Percentiles rank a stretch among this genome's conserved stretches.
These are phyloP conservation scores for Blastobasis lacticolella DNA, from an alignment of 2,888 invertebrate genomes.

Conservation along the genomic window DNA sequence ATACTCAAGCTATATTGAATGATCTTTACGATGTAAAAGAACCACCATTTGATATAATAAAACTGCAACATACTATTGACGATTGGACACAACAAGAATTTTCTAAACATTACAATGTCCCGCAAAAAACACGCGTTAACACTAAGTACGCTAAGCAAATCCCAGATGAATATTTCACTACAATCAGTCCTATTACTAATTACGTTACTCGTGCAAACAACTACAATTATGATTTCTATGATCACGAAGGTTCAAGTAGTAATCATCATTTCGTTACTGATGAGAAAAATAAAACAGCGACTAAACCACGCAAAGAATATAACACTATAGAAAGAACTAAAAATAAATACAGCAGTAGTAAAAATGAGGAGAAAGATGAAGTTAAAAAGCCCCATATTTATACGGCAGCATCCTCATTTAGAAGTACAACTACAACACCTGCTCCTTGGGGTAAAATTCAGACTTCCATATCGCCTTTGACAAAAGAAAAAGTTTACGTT, in stretches of 20 bases:
- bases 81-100: conserved; percentile 88
- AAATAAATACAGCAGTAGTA: conserved; percentile 30
- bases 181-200: conserved; percentile 59
- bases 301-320: conserved; percentile 41
- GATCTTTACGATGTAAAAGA: conserved; percentile 64
- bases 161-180: conserved; percentile 83
- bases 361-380: conserved; percentile 37
- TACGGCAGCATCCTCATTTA: conserved; percentile 56
- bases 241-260: conserved; percentile 66
- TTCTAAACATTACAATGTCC: conserved; percentile 64
- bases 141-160: conserved; percentile 83
- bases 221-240: conserved; percentile 54
- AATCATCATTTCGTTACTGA: conserved; percentile 54
- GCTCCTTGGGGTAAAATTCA: conserved; percentile 79
- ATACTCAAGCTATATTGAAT: conserved; percentile 42
- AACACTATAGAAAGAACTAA: conserved; percentile 50
- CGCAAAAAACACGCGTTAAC: conserved; percentile 67
- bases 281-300: conserved; percentile 30
- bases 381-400: conserved; percentile 53
- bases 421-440: conserved; percentile 52
- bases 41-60: conserved; percentile 80
- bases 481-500: conserved; percentile 87
- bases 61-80: conserved; percentile 87
- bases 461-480: conserved; percentile 82
- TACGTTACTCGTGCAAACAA: conserved; percentile 41